These are phyloP conservation scores for Seira ritae DNA, from an alignment of 2,888 invertebrate genomes.

Conservation along the genomic window DNA sequence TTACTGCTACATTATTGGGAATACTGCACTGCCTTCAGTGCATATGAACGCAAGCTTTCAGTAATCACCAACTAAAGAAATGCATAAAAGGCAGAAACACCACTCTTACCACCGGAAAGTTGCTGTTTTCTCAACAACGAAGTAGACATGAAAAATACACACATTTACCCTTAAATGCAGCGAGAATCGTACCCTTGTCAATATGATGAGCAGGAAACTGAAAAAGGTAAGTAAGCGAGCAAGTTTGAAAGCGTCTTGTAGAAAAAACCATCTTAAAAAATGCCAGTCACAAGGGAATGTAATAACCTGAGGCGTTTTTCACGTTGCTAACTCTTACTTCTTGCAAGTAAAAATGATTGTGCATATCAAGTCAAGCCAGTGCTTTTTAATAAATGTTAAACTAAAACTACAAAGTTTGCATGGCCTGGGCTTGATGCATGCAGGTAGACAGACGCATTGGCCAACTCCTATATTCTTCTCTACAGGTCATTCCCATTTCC, in stretches of 20 bases:
- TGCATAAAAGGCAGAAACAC: too few relatives aligned
- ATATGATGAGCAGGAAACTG: background rate
- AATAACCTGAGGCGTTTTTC: conserved; percentile 51
- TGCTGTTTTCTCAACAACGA: too few relatives aligned
- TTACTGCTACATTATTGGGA: too few relatives aligned
- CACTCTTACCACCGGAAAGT: too few relatives aligned
- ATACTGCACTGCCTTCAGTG: too few relatives aligned
- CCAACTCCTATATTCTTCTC: conserved; percentile 29
- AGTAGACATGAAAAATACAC: too few relatives aligned
- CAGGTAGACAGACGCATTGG: background rate
- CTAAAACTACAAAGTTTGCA: conserved; percentile 1
- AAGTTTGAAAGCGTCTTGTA: conserved; percentile 22
- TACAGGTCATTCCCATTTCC: conserved; percentile 62
- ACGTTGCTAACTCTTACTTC: conserved; percentile 20
- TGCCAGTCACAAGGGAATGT: conserved; percentile 51
- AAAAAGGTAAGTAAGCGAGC: conserved; percentile 25
- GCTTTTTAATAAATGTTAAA: background rate
- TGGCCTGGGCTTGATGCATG: background rate
- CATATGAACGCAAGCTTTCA: too few relatives aligned
- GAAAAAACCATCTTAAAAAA: conserved; percentile 43
- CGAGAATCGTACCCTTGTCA: conserved; percentile 41
- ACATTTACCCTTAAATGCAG: background rate
- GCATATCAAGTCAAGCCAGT: background rate
- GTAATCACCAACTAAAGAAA: too few relatives aligned
- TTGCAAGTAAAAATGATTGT: conserved; percentile 15